phyloP scores from a whole-genome alignment of 2,113 vertebrate genomes.

The Onychostoma macrolepis region DNA sequence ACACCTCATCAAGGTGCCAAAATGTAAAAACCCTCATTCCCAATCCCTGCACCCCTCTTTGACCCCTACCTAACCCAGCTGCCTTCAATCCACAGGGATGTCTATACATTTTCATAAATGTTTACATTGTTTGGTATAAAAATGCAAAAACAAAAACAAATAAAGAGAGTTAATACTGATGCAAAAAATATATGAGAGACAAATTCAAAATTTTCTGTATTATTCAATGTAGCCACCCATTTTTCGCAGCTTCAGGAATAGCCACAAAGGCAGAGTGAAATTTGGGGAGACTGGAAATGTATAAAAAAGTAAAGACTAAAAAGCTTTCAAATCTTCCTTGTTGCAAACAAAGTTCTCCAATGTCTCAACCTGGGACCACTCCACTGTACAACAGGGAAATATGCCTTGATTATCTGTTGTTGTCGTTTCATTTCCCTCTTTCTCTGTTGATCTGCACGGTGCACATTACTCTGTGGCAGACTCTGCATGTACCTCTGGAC shows the following conservation, averaged over 20 bases:
- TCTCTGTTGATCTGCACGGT: slow-evolving; percentile 29
- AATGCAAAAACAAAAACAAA: slow-evolving; percentile 57
- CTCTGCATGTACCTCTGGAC: slow-evolving; percentile 78
- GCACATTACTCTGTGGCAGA: slow-evolving; percentile 77
- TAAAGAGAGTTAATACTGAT: slow-evolving; percentile 90
- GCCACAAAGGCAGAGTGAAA: slow-evolving; percentile 82
- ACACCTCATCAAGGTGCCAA: slow-evolving; percentile 72
- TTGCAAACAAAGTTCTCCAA: slow-evolving; percentile 90
- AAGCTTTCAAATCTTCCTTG: slow-evolving; percentile 90
- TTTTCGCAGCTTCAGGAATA: slow-evolving; percentile 80
- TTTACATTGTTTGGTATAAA: slow-evolving; percentile 80
- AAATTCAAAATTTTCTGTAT: slow-evolving; percentile 63
- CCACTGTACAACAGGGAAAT: slow-evolving; percentile 86
- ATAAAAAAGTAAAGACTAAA: slow-evolving; percentile 65
- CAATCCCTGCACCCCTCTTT: slow-evolving; percentile 81
- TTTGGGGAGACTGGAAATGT: slow-evolving; percentile 72
- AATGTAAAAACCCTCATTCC: slow-evolving; percentile 26
- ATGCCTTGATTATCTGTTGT: slow-evolving; percentile 79
- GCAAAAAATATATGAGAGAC: slow-evolving; percentile 80
- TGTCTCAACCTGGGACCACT: slow-evolving; percentile 88
- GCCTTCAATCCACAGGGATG: slow-evolving; percentile 86
- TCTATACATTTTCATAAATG: slow-evolving; percentile 84
- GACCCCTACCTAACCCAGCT: slow-evolving; percentile 71
- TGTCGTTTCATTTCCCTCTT: slow-evolving; percentile 51
- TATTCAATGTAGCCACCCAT: slow-evolving; percentile 75